A percentile compares a stretch with the other conserved stretches of the same genome.
Conservation (phyloP, 2,797 vertebrate genomes). For the Sus cebifrons region DNA sequence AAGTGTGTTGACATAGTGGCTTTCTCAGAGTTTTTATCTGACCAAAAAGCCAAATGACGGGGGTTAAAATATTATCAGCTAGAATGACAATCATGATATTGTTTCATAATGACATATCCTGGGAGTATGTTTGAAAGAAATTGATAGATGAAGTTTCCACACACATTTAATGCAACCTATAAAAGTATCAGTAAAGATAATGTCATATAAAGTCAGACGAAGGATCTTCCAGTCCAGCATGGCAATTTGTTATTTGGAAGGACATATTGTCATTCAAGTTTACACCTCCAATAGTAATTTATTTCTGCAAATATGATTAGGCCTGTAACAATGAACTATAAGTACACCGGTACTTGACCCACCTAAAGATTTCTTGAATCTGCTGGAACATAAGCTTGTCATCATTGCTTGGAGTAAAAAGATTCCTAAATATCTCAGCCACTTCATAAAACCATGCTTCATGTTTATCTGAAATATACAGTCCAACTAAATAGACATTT, state of each 20-base stretch:
- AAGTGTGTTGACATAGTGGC: slow-evolving; percentile 16
- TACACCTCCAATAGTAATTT: slow-evolving; percentile 13
- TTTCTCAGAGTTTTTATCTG: slow-evolving; percentile 58
- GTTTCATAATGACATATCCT: slow-evolving; percentile 36
- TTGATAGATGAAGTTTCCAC: background rate
- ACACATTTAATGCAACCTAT: slow-evolving; percentile 32
- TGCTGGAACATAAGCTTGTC: slow-evolving; percentile 34
- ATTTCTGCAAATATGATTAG: slow-evolving; percentile 44
- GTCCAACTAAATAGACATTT: slow-evolving; percentile 50
- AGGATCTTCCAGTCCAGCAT: background rate
- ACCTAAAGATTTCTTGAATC: slow-evolving; percentile 36
- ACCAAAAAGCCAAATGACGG: slow-evolving; percentile 10
- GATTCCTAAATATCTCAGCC: slow-evolving; percentile 14
- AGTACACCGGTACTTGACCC: background rate
- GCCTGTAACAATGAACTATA: slow-evolving; percentile 7
- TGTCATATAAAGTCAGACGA: slow-evolving; percentile 31
- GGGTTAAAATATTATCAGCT: slow-evolving; percentile 30
- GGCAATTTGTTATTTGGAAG: background rate
- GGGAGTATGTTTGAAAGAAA: slow-evolving; percentile 36
- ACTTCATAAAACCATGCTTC: slow-evolving; percentile 35
- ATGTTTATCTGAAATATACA: slow-evolving; percentile 44
- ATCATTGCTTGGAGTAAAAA: slow-evolving; percentile 54
- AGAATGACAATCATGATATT: background rate
- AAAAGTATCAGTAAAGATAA: slow-evolving; percentile 63
- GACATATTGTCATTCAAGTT: slow-evolving; percentile 18